Base-by-base conservation (phyloP, 2,797 vertebrate genomes). In the Catostomus latipinnis region DNA sequence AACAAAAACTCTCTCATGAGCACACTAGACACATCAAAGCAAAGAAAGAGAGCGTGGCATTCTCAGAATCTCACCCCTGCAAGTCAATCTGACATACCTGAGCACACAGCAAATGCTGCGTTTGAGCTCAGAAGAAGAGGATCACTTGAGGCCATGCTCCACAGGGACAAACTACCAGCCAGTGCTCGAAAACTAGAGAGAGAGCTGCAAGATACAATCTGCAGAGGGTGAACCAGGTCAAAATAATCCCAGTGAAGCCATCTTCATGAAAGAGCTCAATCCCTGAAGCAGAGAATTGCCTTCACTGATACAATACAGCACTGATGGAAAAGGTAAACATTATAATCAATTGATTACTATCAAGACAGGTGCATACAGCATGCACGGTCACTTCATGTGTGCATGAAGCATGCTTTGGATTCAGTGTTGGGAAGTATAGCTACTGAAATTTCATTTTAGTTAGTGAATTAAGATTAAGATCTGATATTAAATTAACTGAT, bases 171-270 rank as follows among this genome's bases (percentile, higher is more conserved):
- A 76, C 52, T 57, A 45, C 58, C 75, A 22, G 46, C 53, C 54
- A 46, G 58, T 52, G 68, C 66, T 50, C 63, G 54, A 74, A 79
- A 74, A 80, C 76, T 57, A 61, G 62, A 76, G 77, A 76, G 34
- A 34, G 54, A 71, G 56, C 70, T 83, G 74, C 14, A 58, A 62
- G 80, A 72, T 65, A 57, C 63, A 56, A 65, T 73, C 57, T 45
- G 48, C 71, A 74, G 52, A 56, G 52, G 74, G 70, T 58, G 63
- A 74, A 34, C 12, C 65, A 48, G 74, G 58, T 83, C 81, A 85
- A 77, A 85, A 81, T 76, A 82, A 85, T 77, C 83, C 78, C 69
- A 74, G 76, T 61, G 83, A 71, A 84, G 76, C 54, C 62, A 12
- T 62, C 63, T 49, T 49, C 11, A 53, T 43, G 63, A 67, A 12